Evolutionary conservation across 2,113 vertebrate species (phyloP).

Genomic region (Gobius niger): DNA sequence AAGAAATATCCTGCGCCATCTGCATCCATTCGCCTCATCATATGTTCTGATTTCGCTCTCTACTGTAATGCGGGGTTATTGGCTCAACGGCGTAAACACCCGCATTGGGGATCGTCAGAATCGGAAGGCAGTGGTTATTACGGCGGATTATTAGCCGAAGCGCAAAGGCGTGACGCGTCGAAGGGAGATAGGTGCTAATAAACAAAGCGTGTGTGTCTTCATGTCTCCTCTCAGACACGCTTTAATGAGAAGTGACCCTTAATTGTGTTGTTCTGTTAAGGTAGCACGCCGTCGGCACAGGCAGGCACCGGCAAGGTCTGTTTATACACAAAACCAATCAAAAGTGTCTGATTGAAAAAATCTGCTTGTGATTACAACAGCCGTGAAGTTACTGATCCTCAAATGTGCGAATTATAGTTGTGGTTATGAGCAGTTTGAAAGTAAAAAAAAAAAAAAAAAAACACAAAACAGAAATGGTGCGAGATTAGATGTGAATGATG

Average conservation of each 20-base stretch:
- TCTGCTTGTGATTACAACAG: not conserved
- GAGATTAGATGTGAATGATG: not conserved
- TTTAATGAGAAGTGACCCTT: slow-evolving; percentile 64
- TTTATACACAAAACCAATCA: slow-evolving; percentile 60
- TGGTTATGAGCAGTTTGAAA: not conserved
- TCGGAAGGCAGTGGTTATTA: slow-evolving; percentile 45
- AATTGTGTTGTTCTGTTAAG: slow-evolving; percentile 68
- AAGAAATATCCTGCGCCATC: not conserved
- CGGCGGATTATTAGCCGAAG: slow-evolving; percentile 38
- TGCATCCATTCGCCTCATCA: not conserved
- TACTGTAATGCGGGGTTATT: not conserved
- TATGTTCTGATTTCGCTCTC: not conserved
- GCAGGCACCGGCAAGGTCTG: not conserved
- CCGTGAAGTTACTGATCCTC: not conserved
- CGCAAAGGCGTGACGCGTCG: slow-evolving; percentile 12
- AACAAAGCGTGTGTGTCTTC: slow-evolving; percentile 49
- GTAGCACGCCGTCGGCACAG: slow-evolving; percentile 36
- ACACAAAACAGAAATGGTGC: not conserved
- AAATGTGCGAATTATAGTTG: not conserved
- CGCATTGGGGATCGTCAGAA: slow-evolving; percentile 18
- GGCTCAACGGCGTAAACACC: slow-evolving; percentile 6
- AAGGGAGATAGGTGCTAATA: slow-evolving; percentile 44
- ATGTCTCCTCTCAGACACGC: slow-evolving; percentile 51
- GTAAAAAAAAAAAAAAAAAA: not conserved
- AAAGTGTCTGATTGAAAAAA: slow-evolving; percentile 22